Evolutionary conservation across 2,797 vertebrate species (phyloP).

Genomic region (Cyprinodon diabolis): DNA sequence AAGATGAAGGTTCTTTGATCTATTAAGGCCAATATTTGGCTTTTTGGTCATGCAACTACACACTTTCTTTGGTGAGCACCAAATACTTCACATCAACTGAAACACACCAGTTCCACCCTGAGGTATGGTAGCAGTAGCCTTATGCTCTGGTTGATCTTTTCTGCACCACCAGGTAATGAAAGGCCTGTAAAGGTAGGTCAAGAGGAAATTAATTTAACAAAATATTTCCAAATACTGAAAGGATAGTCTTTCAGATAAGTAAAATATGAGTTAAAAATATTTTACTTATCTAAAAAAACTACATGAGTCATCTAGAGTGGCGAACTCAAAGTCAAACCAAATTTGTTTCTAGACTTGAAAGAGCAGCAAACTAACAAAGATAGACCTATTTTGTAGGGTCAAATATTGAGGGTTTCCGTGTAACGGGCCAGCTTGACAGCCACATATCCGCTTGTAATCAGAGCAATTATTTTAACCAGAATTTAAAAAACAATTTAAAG

Average conservation of each 20-base stretch:
- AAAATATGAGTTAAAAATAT: too few relatives aligned
- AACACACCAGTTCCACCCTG: not conserved
- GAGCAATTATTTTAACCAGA: not conserved
- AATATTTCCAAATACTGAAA: too few relatives aligned
- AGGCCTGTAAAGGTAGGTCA: too few relatives aligned
- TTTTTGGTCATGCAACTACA: too few relatives aligned
- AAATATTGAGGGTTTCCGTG: not conserved
- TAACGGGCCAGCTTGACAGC: not conserved
- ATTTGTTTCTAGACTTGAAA: not conserved
- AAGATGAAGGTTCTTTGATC: too few relatives aligned
- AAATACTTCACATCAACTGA: too few relatives aligned
- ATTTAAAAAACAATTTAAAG: not conserved
- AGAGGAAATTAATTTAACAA: too few relatives aligned
- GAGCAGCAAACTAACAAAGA: not conserved
- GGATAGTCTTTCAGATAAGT: too few relatives aligned
- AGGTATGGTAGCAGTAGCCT: not conserved
- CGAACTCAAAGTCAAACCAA: not conserved
- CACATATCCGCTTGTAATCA: not conserved
- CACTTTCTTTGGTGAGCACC: too few relatives aligned
- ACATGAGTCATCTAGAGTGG: not conserved
- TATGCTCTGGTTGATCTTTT: not conserved
- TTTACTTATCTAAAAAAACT: too few relatives aligned
- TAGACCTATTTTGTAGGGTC: not conserved
- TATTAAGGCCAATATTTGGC: too few relatives aligned
- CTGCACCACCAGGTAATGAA: not conserved